Evolutionary conservation across 2,888 invertebrate genomes (phyloP), one percentile per base, ranked within the genome.

Genomic region (Andrena trimmerana): DNA sequence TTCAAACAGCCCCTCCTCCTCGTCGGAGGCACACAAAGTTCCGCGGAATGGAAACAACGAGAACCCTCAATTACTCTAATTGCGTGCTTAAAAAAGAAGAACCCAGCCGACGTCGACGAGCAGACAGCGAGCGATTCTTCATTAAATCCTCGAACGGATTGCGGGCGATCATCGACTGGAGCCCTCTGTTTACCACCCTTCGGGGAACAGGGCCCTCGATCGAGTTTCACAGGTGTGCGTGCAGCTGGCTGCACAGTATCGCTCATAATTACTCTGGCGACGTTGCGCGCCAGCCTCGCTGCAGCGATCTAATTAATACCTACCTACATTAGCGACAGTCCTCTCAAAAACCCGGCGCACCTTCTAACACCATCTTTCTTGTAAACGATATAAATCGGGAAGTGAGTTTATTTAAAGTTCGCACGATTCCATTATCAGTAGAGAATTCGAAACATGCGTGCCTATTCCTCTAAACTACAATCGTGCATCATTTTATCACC

Each of bases 1-100:
- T 57, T 59, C 71, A 42, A 80, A 80, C 81, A 78, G 65, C 65
- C 33, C 24, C 24, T 48, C 0, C 16, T 42, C 0, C 8, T 16
- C 59, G n/a, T 27, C 57, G 60, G 31, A 54, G 69, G 16, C 27
- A 70, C 33, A 33, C n/a, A 24, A 48, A 52, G 71, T 16, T 29
- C 20, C 48, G 48, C 27, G 42, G 20, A 66, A 80, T 33, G 63
- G 66, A 70, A 80, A 71, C 68, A 68, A 80, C 29, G 80, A 62
- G 59, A 60, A 59, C 80, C 62, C 80, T 80, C 80, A 71, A 80
- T 80, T 80, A 80, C 81, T 70, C 66, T 80, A 80, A 80, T 80
- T 80, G 80, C 70, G 80, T 80, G 71, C 66, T 80, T 70, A 20
- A 20, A 66, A 71, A 80, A 70, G 80, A 70, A 66, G 20, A 62